These are phyloP conservation scores for Lipotes vexillifer DNA, from an alignment of 2,113 vertebrate genomes.

Conservation along the genomic window DNA sequence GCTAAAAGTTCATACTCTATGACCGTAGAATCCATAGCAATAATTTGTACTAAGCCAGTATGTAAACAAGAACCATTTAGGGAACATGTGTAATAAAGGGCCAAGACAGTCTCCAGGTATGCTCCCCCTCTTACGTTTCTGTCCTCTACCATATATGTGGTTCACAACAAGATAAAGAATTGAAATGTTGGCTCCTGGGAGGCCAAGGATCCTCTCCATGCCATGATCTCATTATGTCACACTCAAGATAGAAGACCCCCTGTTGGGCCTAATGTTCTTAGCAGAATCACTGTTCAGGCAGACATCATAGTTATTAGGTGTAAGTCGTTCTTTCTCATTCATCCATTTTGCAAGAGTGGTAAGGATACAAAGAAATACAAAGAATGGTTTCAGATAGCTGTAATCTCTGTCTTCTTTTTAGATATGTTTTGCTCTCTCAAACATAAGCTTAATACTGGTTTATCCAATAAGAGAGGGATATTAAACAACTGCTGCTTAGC, in stretches of 20 bases:
- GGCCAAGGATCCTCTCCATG: neutral
- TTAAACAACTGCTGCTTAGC: neutral
- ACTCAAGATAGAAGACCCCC: neutral
- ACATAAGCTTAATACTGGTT: neutral
- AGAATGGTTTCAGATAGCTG: neutral
- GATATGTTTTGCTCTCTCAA: neutral
- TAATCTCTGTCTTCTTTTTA: neutral
- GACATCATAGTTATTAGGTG: neutral
- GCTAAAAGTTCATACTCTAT: neutral
- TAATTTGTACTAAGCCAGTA: neutral
- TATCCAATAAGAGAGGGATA: neutral
- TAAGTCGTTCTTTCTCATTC: neutral
- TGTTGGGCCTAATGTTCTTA: neutral
- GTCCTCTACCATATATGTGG: neutral
- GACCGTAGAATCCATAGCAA: neutral
- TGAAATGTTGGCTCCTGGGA: neutral
- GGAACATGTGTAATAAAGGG: neutral
- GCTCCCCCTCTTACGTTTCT: neutral
- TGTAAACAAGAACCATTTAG: neutral
- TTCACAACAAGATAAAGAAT: neutral
- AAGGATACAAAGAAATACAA: fast-evolving
- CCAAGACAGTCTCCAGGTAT: neutral
- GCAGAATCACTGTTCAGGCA: neutral
- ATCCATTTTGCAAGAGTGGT: neutral
- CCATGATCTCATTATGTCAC: neutral